Base-by-base conservation (phyloP, 2,888 invertebrate genomes). In the Drosophila tanythrix region DNA sequence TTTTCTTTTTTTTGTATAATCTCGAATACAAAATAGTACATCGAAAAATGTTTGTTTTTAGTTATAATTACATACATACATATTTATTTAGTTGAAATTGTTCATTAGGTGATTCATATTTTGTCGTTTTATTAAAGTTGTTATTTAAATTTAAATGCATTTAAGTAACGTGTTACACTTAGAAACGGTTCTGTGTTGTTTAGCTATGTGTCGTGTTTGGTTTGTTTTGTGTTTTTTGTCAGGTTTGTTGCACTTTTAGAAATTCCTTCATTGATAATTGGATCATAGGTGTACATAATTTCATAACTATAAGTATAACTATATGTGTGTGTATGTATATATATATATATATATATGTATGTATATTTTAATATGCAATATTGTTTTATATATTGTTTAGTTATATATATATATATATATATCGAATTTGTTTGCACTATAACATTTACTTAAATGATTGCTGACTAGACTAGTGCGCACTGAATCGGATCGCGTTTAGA, bases 151-250 rank as follows among this genome's bases (percentile, higher is more conserved):
- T 89, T 89, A 88, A 88, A 88, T 88, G 88, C 88, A 88, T 79
- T 87, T 88, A 90, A 88, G 88, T 88, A 88, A 90, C 87, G 81
- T 88, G 79, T 88, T 74, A 79, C 81, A 79, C 80, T 80, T 79
- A 79, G 71, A 87, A 82, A 74, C 81, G 74, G 50, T 67, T 67
- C 15, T 27, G 13, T 36, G 68, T 68, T 88, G 68, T 68, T 88
- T 79, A 74, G 55, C 68, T 82, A 66, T 33, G 67, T 67, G 56
- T 77, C 64, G 48, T 38, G 27, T 56, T 62, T 57, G 10, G 11
- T 10, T 64, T 33, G 33, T 33, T 57, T 53, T 72, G 33, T 58
- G 27, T 71, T 36, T 21, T 40, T 76, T 75, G 57, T 82, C 76
- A 77, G 81, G 74, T 77, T 78, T 78, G 62, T 70, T 79, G 67